phyloP scores from a whole-genome alignment of 2,797 vertebrate species.

The Craterocephalus amniculus region DNA sequence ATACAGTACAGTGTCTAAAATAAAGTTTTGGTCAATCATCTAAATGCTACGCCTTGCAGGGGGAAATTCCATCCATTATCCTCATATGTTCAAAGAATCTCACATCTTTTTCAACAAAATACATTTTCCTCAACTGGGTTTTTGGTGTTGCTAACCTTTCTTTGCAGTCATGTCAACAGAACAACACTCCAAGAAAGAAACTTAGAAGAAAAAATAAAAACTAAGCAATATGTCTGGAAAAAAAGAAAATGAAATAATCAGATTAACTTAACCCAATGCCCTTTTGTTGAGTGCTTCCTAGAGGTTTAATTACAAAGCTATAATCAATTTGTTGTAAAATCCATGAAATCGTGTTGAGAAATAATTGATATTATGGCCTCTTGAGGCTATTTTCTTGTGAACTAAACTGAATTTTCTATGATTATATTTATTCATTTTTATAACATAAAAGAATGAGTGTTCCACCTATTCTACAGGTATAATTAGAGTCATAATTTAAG shows the following conservation, averaged over 20 bases:
- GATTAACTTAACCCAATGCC: not conserved
- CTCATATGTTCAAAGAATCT: not conserved
- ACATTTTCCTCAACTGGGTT: not conserved
- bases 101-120: constrained; percentile 6
- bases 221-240: not conserved
- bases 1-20: constrained; percentile 26
- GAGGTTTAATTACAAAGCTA: not conserved
- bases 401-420: not conserved
- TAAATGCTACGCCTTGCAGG: not conserved
- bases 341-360: not conserved
- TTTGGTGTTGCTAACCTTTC: constrained; percentile 8
- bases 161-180: constrained; percentile 4
- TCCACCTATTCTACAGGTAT: not conserved
- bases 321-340: not conserved
- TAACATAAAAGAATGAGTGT: not conserved
- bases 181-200: constrained; percentile 1
- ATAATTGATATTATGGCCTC: not conserved
- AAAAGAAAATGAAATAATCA: not conserved
- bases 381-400: not conserved
- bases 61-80: not conserved
- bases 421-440: not conserved
- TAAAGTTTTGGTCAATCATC: constrained; percentile 2
- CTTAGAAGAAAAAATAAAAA: not conserved
- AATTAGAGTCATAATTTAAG: constrained; percentile 40
- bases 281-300: not conserved